phyloP scores from a whole-genome alignment of 2,797 vertebrate species.

The Geotrypetes seraphini region DNA sequence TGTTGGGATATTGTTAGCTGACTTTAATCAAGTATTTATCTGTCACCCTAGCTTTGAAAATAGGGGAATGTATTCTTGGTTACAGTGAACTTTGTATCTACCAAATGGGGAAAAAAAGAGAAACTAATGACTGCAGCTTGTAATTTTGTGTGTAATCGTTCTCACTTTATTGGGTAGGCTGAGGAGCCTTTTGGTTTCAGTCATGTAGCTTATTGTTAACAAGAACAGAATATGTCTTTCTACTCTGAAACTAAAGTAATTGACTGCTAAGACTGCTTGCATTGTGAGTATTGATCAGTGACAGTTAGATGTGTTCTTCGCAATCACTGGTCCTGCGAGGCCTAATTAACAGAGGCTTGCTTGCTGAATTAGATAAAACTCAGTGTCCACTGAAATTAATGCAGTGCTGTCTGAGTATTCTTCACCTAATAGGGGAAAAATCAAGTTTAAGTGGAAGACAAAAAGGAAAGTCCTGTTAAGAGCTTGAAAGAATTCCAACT shows the following conservation, averaged over 20 bases:
- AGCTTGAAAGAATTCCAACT: slow-evolving; percentile 23
- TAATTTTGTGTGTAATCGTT: slow-evolving; percentile 4
- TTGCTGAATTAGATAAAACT: slow-evolving; percentile 70
- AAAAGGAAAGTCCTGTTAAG: slow-evolving; percentile 20
- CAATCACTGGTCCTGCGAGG: slow-evolving; percentile 39
- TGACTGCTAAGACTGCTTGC: slow-evolving; percentile 35
- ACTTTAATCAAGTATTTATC: no score
- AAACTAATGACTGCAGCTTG: no score
- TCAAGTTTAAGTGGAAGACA: slow-evolving; percentile 43
- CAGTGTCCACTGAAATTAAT: slow-evolving; percentile 60
- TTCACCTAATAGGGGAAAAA: slow-evolving; percentile 49
- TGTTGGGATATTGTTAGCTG: no score
- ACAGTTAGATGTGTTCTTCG: slow-evolving; percentile 31
- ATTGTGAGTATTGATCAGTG: slow-evolving; percentile 42
- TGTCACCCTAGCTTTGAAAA: no score
- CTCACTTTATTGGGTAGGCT: neutral
- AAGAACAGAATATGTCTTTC: slow-evolving; percentile 18
- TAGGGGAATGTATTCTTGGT: no score
- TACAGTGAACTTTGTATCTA: no score
- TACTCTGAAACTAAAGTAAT: slow-evolving; percentile 31
- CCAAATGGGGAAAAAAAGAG: no score
- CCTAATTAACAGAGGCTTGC: slow-evolving; percentile 57
- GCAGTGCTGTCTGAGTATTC: slow-evolving; percentile 45
- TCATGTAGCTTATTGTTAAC: slow-evolving; percentile 19
- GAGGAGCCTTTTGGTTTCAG: neutral